A percentile compares a stretch with the other conserved stretches of the same genome.
These are phyloP conservation scores for Ganaspis brasiliensis DNA, from an alignment of 2,888 invertebrate genomes.

Conservation along the genomic window DNA sequence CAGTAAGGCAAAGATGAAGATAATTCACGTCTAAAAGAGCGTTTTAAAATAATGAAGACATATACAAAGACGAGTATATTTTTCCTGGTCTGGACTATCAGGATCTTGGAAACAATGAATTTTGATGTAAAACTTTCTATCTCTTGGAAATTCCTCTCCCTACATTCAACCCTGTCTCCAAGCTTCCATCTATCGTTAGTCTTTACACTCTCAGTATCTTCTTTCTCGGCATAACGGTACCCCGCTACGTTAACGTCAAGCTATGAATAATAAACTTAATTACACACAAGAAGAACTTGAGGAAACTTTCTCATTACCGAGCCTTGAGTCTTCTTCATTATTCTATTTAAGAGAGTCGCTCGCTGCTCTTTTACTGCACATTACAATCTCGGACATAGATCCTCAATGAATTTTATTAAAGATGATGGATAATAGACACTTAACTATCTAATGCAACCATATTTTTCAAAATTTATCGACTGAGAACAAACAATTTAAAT, in stretches of 20 bases:
- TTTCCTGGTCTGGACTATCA: conserved; percentile 15
- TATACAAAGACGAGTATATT: conserved; percentile 8
- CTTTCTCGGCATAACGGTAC: not conserved
- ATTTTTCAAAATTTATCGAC: too few species aligned
- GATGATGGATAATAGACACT: conserved; percentile 20
- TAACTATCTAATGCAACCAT: not conserved
- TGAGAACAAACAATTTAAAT: too few species aligned
- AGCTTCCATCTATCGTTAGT: conserved; percentile 20
- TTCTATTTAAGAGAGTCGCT: conserved; percentile 10
- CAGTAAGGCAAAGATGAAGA: too few species aligned
- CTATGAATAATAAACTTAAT: conserved; percentile 35
- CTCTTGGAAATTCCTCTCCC: not conserved
- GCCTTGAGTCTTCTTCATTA: conserved; percentile 21
- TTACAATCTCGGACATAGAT: not conserved
- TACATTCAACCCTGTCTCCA: conserved; percentile 7
- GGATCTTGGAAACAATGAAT: conserved; percentile 24
- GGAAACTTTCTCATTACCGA: conserved; percentile 26
- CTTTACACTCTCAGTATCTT: conserved; percentile 24
- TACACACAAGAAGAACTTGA: conserved; percentile 35
- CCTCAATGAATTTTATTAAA: not conserved
- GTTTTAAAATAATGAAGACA: not conserved
- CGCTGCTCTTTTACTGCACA: conserved; percentile 3
- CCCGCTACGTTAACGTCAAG: conserved; percentile 27
- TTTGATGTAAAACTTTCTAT: conserved; percentile 31
- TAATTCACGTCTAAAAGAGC: not conserved